phyloP scores from a whole-genome alignment of 2,888 invertebrate species.

The Boloria selene region DNA sequence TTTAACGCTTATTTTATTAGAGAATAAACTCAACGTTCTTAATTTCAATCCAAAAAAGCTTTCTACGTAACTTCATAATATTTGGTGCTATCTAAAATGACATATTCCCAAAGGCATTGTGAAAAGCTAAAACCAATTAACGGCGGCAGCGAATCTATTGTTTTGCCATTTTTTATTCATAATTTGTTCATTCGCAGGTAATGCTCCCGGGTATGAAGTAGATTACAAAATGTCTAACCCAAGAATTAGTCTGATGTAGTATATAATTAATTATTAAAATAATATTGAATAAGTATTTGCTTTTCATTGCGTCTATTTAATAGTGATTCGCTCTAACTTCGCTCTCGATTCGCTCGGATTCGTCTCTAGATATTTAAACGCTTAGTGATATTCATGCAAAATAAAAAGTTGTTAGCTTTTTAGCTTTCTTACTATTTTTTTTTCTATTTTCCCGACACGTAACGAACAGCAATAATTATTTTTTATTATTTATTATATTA shows the following conservation, averaged over 20 bases:
- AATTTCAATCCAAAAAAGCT: neutral
- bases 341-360: too few species aligned
- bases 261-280: too few species aligned
- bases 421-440: too few species aligned
- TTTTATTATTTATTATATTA: too few species aligned
- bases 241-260: constrained; percentile 6
- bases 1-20: neutral
- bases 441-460: too few species aligned
- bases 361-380: too few species aligned
- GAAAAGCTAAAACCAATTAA: constrained; percentile 34
- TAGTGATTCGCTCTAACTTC: too few species aligned
- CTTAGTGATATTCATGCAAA: too few species aligned
- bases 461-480: too few species aligned
- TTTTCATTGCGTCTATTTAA: too few species aligned
- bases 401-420: too few species aligned
- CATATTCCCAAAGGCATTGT: constrained; percentile 30
- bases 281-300: too few species aligned
- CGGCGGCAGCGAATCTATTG: constrained; percentile 24
- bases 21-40: neutral
- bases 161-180: constrained; percentile 27
- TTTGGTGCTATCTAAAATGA: constrained; percentile 20
- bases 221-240: constrained; percentile 15
- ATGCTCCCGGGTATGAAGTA: constrained; percentile 13
- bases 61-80: neutral
- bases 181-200: constrained; percentile 22